These are phyloP conservation scores for Lutjanus campechanus DNA, from an alignment of 2,797 vertebrate genomes.

Conservation along the genomic window DNA sequence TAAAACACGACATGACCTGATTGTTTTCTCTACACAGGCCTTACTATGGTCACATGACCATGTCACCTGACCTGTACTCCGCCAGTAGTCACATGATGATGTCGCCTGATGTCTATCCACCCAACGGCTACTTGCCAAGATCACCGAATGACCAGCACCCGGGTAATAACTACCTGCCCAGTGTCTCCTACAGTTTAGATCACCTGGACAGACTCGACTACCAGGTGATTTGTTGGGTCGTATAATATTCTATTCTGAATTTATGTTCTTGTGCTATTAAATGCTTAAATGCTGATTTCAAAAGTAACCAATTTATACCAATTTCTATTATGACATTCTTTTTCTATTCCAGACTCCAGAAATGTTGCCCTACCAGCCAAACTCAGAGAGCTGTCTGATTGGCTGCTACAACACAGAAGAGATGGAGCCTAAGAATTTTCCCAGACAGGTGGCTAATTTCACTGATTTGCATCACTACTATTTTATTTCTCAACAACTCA, in stretches of 20 bases:
- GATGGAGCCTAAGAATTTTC: conserved; percentile 56
- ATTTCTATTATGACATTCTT: background rate
- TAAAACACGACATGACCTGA: background rate
- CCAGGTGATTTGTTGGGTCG: conserved; percentile 55
- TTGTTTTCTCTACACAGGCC: conserved; percentile 59
- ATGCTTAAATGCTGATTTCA: background rate
- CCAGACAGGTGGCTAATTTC: conserved; percentile 66
- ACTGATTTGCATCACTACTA: background rate
- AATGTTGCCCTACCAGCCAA: conserved; percentile 72
- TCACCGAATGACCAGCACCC: conserved; percentile 65
- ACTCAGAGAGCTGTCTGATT: conserved; percentile 81
- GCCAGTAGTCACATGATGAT: conserved; percentile 68
- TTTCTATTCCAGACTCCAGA: conserved; percentile 61
- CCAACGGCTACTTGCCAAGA: conserved; percentile 68
- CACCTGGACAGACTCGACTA: conserved; percentile 80
- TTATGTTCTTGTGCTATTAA: background rate
- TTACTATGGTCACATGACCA: conserved; percentile 75
- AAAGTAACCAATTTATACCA: background rate
- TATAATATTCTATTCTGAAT: background rate
- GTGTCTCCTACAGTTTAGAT: conserved; percentile 81
- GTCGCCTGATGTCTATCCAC: conserved; percentile 69
- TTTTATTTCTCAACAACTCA: background rate
- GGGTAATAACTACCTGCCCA: conserved; percentile 75
- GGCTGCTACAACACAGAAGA: conserved; percentile 77
- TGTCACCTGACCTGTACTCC: conserved; percentile 73